Percentiles rank a stretch among this genome's conserved stretches.
These are phyloP conservation scores for Indicator indicator DNA, from an alignment of 2,113 vertebrate species.

Conservation along the genomic window DNA sequence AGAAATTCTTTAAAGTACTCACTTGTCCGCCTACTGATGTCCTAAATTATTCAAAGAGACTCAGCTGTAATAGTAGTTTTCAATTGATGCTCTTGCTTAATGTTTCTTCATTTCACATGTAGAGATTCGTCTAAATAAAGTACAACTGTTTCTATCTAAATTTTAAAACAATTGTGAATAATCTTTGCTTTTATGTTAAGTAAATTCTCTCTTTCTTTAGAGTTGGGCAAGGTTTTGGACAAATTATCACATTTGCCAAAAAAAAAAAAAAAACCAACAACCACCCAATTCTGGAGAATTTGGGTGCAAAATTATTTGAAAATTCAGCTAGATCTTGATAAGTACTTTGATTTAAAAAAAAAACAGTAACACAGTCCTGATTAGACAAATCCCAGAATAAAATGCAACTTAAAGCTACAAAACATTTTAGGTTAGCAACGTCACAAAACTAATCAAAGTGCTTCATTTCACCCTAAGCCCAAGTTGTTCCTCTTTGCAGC, in stretches of 20 bases:
- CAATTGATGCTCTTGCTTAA: not conserved
- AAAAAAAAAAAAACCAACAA: not conserved
- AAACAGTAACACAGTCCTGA: not conserved
- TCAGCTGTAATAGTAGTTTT: not conserved
- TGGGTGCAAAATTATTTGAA: not conserved
- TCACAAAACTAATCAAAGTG: not conserved
- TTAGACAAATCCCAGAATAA: not conserved
- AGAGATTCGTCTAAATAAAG: not conserved
- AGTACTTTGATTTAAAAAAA: not conserved
- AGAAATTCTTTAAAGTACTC: not conserved
- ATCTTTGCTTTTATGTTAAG: not conserved
- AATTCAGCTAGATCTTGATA: not conserved
- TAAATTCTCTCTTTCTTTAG: not conserved
- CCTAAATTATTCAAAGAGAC: not conserved
- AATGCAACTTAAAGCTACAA: not conserved
- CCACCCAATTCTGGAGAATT: not conserved
- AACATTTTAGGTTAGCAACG: not conserved
- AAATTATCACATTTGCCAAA: not conserved
- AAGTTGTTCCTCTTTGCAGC: not conserved
- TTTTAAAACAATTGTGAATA: not conserved
- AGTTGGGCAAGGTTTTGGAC: not conserved
- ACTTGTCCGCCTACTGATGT: not conserved
- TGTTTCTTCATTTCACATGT: not conserved
- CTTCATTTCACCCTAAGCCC: not conserved
- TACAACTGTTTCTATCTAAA: not conserved